Base-by-base conservation (phyloP, 2,797 vertebrate genomes). In the Dallia pectoralis region DNA sequence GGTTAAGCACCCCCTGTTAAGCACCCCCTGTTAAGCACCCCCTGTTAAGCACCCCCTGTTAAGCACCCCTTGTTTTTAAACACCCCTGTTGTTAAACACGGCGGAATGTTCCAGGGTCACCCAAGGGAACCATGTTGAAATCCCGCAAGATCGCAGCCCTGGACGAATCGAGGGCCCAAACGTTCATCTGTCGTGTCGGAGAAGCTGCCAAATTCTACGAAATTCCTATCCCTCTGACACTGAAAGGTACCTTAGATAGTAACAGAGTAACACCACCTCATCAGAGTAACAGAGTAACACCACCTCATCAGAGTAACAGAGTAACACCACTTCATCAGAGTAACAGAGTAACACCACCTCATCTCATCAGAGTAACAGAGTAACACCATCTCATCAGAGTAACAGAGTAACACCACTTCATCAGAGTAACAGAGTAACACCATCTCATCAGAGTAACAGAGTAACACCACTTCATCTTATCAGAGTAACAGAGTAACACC, bases 191-290 rank as follows among this genome's bases (percentile, higher is more conserved):
- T 22, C 36, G 22, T 19, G 63, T 77, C 12, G 61, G 69, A 36
- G 72, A 80, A 48, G 72, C 64, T 9, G 78, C 72, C 69, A 77
- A 77, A 15, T 64, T 80, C 51, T 72, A 80, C n/a, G 72, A 80
- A 32, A 71, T 80, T 36, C 69, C 69, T 7, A 74, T 80, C 72
- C 78, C 78, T 14, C 75, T 80, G 29, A 77, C 78, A n/a, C 63
- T 80, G 19, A 80, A 77, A 80, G 78, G 78, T 77, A n/a, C 1
- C n/a, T n/a, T n/a, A n/a, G n/a, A n/a, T n/a, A 7, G 48, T 56
- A n/a, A n/a, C n/a, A 51, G n/a, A 25, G 53, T 25, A 11, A 15
- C 12, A 63, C 32, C 36, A 67, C 65, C 29, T n/a, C 16, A 33
- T 49, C 40, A n/a, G 5, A 30, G 19, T 30, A n/a, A n/a, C n/a